phyloP scores from a whole-genome alignment of 1,140 invertebrate genomes.

The Neodiprion pinetum region DNA sequence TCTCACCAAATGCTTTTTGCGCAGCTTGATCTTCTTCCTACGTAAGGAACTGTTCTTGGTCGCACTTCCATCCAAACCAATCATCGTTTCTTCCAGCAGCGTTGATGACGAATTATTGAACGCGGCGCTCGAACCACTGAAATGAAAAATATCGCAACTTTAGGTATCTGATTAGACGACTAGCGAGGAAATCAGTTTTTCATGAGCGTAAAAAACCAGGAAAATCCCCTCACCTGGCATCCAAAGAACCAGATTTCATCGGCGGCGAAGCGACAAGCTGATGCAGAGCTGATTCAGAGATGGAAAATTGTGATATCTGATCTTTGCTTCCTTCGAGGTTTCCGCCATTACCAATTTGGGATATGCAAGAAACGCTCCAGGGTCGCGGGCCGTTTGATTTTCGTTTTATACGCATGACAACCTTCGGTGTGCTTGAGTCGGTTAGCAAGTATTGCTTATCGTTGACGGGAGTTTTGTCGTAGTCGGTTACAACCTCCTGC shows the following conservation, averaged over 20 bases:
- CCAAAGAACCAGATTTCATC: conserved; percentile 51
- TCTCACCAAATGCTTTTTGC: conserved; percentile 66
- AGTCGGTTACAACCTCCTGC: conserved; percentile 63
- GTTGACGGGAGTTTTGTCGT: conserved; percentile 46
- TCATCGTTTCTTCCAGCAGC: conserved; percentile 54
- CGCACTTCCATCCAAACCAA: conserved; percentile 51
- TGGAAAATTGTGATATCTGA: conserved; percentile 70
- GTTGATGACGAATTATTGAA: conserved; percentile 58
- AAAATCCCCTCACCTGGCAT: conserved; percentile 48
- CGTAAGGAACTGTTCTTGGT: conserved; percentile 64
- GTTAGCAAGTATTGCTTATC: conserved; percentile 34
- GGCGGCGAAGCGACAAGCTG: conserved; percentile 64
- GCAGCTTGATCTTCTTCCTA: conserved; percentile 72
- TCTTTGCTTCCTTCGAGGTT: conserved; percentile 47
- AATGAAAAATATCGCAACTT: conserved; percentile 30
- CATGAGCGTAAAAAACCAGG: neutral
- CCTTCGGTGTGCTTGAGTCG: conserved; percentile 52
- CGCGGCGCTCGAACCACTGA: conserved; percentile 47
- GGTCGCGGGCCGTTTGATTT: conserved; percentile 68
- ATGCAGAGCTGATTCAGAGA: conserved; percentile 86
- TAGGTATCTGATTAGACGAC: neutral
- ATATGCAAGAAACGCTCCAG: conserved; percentile 85
- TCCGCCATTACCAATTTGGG: conserved; percentile 63
- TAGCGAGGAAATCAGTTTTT: neutral
- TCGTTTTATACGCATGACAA: conserved; percentile 58